Base-by-base conservation (phyloP, 2,888 invertebrate genomes). In the Nasonia oneida region DNA sequence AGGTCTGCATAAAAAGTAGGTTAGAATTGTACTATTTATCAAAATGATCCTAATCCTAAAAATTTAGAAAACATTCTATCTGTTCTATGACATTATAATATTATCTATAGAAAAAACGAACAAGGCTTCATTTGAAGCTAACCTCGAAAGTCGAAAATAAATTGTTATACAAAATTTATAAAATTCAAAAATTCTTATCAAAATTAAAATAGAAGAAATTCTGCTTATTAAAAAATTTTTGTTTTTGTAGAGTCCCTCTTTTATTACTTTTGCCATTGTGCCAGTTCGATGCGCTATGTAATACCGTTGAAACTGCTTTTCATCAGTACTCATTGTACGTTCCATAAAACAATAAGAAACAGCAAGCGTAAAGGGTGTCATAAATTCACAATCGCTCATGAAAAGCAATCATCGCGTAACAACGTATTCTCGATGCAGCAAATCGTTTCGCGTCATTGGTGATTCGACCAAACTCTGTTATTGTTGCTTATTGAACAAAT, bases 401-500 rank as follows among this genome's bases (percentile, higher is more conserved):
- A 67, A 67, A 67, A 33, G 4, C 23, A 67, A 67, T 67, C 67
- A 33, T 67, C 67, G 18, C 57, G 29, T 67, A 67, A 67, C 64
- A 29, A 67, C 67, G 33, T 67, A 33, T 67, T 33, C 67, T 67
- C 33, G 67, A 61, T 33, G 67, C 8, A 33, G 33, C 67, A 14
- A 67, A 29, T 29, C 33, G 33, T 80, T 53, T 71, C 33, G 23
- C 81, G 33, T 47, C 42, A 37, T 64, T 61, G 37, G 4, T 64
- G 61, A 74, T 84, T 74, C 74, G 15, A 67, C 74, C 37, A 74
- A 64, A 42, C 37, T 29, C 33, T 67, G 67, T 67, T 29, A 23
- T 71, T 18, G 37, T 18, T 8, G 42, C 74, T 37, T 39, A 79
- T 79, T 64, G 53, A 73, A 73, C 71, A 47, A 83, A 73, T 73